Base-by-base conservation (phyloP, 1,140 invertebrate genomes). In the Sarcophaga peregrina region DNA sequence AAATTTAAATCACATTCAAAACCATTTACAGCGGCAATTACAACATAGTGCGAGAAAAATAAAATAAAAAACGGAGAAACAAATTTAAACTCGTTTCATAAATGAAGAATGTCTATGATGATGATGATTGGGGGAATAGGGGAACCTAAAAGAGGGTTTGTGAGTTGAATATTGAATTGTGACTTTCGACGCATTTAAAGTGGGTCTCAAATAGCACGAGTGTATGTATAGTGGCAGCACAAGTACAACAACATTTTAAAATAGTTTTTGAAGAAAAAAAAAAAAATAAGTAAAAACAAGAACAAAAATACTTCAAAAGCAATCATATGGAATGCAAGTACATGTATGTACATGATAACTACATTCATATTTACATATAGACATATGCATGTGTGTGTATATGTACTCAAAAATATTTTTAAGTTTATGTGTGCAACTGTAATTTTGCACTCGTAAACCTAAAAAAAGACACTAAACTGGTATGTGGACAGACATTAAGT, bases 151-250 rank as follows among this genome's bases (percentile, higher is more conserved):
- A n/a, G 54, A n/a, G 54, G 54, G 54, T 58, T 58, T 58, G 54
- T n/a, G n/a, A 58, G 54, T 58, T 58, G 54, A 68, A 68, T 17
- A 68, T 46, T 78, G 25, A 78, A 78, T 78, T 8, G 75, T 50
- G n/a, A 78, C 47, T 78, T 17, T 48, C 48, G 50, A 78, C 75
- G 75, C 75, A 78, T 78, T 78, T 78, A 78, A 78, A 78, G 75
- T 78, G 75, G 75, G 75, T 78, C 75, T 78, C 37, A 50, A 6
- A 78, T 17, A 25, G 17, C 62, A 68, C 62, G 17, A 68, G 62
- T 4, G 20, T 54, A 54, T 25, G 37, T 25, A 72, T 50, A 78
- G 47, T 50, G 25, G 17, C 75, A 74, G 11, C 73, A 52, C 75
- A 52, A 78, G 37, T 75, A 75, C 68, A 73, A 48, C 74, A 74